Evolutionary conservation across 2,797 vertebrate species (phyloP).

Genomic region (Ciconia nigra): DNA sequence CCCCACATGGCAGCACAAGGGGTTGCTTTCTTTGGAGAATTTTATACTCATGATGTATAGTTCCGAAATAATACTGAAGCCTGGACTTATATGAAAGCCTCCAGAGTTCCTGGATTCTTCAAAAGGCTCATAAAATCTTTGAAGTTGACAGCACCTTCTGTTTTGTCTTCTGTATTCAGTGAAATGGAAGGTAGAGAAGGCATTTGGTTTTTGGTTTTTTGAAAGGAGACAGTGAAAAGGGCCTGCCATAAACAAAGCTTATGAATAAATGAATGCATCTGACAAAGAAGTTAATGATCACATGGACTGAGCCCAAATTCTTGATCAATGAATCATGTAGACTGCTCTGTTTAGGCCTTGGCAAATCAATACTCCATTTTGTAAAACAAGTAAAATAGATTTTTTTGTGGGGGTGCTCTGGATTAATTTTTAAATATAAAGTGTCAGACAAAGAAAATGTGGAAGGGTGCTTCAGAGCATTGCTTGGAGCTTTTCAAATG

Average conservation of each 20-base stretch:
- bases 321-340: conserved; percentile 69
- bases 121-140: not conserved
- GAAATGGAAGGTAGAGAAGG: not conserved
- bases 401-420: conserved; percentile 5
- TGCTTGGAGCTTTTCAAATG: not conserved
- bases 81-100: not conserved
- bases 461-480: not conserved
- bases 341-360: conserved; percentile 67
- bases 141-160: not conserved
- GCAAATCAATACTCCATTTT: conserved; percentile 73
- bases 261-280: conserved; percentile 65
- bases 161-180: conserved; percentile 2
- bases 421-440: conserved; percentile 65
- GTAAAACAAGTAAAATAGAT: conserved; percentile 68
- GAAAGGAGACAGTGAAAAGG: not conserved
- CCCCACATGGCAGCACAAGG: not conserved
- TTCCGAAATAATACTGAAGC: not conserved
- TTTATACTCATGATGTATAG: not conserved
- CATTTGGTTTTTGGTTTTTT: not conserved
- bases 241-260: conserved; percentile 22
- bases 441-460: conserved; percentile 19
- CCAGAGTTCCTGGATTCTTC: not conserved
- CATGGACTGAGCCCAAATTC: conserved; percentile 59
- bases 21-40: not conserved
- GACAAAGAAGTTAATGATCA: conserved; percentile 64